Base-by-base conservation (phyloP, 2,797 vertebrate genomes). In the Chelmon rostratus region DNA sequence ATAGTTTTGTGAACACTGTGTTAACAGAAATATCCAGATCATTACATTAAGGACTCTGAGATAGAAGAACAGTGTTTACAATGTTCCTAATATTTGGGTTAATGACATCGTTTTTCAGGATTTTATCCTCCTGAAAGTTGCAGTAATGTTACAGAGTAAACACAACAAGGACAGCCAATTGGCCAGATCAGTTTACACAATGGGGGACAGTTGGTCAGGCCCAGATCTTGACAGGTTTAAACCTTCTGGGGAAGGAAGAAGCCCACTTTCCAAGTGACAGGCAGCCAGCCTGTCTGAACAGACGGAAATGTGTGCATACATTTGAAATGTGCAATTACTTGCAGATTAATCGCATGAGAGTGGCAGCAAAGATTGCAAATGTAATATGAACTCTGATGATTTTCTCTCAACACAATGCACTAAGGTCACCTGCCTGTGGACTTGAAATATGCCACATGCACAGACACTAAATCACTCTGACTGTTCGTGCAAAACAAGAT, bases 321-420 rank as follows among this genome's bases (percentile, higher is more conserved):
- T 91, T 89, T 90, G 79, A 88, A 92, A 90, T 87, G 85, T 91
- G 87, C 88, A 91, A 79, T 92, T 81, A 84, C 82, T 79, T 71
- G 37, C 73, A 75, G 83, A 93, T 77, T 73, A 87, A 88, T 88
- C 81, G 86, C 82, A 58, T 4, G 67, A 76, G 78, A 84, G 82
- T 76, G 73, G 82, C 74, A 75, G 69, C 44, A 73, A 88, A 86
- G 71, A 74, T 62, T 73, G 59, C 61, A 79, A 66, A 76, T 75
- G 76, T 81, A 80, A 80, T 57, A 58, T 76, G 62, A 88, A 75
- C 74, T 80, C 62, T 31, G 78, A 75, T 75, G 79, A 81, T 87
- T 91, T 91, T 83, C 76, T 66, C 56, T 50, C 70, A 77, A 71
- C 83, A 88, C 77, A 82, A 63, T 33, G 44, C 23, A 63, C 44